phyloP scores from a whole-genome alignment of 2,113 vertebrate genomes.

The Crocuta crocuta region DNA sequence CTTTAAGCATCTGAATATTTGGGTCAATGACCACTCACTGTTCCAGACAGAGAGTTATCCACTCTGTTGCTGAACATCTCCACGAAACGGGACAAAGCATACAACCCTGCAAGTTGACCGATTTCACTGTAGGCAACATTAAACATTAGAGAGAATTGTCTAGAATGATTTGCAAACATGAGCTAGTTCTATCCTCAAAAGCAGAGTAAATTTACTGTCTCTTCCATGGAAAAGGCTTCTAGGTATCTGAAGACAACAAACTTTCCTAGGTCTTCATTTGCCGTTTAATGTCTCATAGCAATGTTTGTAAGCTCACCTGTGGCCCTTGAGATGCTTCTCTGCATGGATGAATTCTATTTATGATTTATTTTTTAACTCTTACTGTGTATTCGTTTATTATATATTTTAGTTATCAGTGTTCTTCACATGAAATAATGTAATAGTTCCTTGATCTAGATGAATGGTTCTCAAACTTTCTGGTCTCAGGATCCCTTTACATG shows the following conservation, averaged over 20 bases:
- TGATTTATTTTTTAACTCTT: conserved; percentile 30
- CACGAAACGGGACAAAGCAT: not conserved
- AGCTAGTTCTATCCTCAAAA: not conserved
- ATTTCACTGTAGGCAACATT: not conserved
- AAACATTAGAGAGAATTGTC: conserved; percentile 1
- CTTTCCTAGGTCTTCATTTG: not conserved
- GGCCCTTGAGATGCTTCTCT: not conserved
- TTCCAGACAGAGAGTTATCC: not conserved
- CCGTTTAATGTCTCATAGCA: not conserved
- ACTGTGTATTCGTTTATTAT: not conserved
- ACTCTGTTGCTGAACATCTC: not conserved
- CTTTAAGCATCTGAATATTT: not conserved
- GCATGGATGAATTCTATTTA: not conserved
- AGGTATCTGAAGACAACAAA: not conserved
- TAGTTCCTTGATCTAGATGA: not conserved
- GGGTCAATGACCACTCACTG: not conserved
- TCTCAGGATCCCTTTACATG: not conserved
- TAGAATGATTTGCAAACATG: conserved; percentile 4
- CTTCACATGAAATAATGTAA: conserved; percentile 21
- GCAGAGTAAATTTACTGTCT: not conserved
- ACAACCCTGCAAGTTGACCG: not conserved
- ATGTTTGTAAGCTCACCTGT: not conserved
- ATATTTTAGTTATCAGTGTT: not conserved
- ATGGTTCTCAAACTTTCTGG: not conserved
- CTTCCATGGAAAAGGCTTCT: not conserved